phyloP scores from a whole-genome alignment of 1,140 invertebrate species.

The Acromyrmex heyeri region DNA sequence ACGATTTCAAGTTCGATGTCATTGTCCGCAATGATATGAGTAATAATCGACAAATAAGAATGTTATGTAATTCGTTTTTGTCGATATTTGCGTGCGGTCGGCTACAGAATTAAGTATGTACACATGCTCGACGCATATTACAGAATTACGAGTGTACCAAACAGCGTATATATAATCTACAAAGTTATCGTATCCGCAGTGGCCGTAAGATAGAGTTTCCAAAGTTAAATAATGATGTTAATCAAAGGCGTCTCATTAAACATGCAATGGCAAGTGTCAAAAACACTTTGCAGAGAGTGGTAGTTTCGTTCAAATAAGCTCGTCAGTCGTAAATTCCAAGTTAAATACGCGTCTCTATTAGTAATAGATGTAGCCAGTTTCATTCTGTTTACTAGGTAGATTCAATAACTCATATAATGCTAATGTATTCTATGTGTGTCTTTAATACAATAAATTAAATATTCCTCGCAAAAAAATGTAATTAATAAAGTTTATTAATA shows the following conservation, averaged over 20 bases:
- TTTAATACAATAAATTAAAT: not conserved
- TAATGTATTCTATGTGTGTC: no score
- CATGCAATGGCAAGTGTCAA: not conserved
- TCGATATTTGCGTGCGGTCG: not conserved
- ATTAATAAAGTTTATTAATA: not conserved
- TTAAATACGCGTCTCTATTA: conserved; percentile 12
- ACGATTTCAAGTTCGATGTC: conserved; percentile 17
- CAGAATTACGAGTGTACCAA: not conserved
- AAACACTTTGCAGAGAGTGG: not conserved
- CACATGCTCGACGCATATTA: not conserved
- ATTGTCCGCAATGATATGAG: not conserved
- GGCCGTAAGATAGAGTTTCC: not conserved
- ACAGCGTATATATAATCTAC: not conserved
- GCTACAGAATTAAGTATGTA: conserved; percentile 15
- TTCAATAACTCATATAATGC: not conserved
- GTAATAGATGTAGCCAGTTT: not conserved
- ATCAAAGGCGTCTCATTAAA: conserved; percentile 20
- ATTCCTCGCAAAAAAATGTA: not conserved
- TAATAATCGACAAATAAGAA: not conserved
- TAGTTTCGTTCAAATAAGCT: not conserved
- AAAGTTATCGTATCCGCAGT: not conserved
- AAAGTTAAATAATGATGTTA: conserved; percentile 2
- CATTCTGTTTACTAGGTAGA: not conserved
- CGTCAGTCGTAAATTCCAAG: conserved; percentile 15
- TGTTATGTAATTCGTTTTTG: conserved; percentile 34